A percentile compares a stretch with the other conserved stretches of the same genome.
phyloP scores from a whole-genome alignment of 2,888 invertebrate species.

The Ophonus ardosiacus region DNA sequence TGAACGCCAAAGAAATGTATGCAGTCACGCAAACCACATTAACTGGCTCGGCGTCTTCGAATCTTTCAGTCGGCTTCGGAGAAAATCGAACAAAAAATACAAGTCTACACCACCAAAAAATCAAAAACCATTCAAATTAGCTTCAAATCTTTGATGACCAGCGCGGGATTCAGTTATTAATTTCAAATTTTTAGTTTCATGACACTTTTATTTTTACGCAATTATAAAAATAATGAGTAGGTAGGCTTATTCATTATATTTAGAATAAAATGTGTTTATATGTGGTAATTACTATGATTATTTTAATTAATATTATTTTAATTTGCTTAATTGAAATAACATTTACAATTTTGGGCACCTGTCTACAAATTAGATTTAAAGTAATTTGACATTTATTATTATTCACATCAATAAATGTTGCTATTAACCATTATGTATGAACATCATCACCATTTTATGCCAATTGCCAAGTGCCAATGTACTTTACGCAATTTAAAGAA shows the following conservation, averaged over 20 bases:
- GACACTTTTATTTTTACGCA: slow-evolving; percentile 26
- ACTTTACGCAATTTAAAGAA: too few relatives aligned
- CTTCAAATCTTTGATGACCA: background rate
- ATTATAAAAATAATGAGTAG: slow-evolving; percentile 45
- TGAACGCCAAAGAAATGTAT: slow-evolving; percentile 55
- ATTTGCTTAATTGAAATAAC: slow-evolving; percentile 48
- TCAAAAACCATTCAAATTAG: slow-evolving; percentile 19
- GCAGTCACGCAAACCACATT: slow-evolving; percentile 57
- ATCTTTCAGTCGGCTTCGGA: slow-evolving; percentile 9
- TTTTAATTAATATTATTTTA: slow-evolving; percentile 45
- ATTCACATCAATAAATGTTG: background rate
- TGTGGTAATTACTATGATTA: slow-evolving; percentile 49
- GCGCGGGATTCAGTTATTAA: slow-evolving; percentile 22
- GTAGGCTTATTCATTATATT: slow-evolving; percentile 49
- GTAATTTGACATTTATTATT: slow-evolving; percentile 11
- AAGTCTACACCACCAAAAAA: slow-evolving; percentile 41
- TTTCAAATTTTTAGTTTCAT: slow-evolving; percentile 19
- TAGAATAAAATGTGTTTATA: slow-evolving; percentile 39
- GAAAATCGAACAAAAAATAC: slow-evolving; percentile 30
- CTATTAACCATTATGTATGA: too few relatives aligned
- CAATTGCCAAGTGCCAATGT: too few relatives aligned
- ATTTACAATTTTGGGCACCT: slow-evolving; percentile 5
- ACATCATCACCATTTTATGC: too few relatives aligned
- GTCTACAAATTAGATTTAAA: slow-evolving; percentile 39
- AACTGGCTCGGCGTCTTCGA: slow-evolving; percentile 30